phyloP scores from a whole-genome alignment of 2,797 vertebrate genomes.

The Allobates femoralis region DNA sequence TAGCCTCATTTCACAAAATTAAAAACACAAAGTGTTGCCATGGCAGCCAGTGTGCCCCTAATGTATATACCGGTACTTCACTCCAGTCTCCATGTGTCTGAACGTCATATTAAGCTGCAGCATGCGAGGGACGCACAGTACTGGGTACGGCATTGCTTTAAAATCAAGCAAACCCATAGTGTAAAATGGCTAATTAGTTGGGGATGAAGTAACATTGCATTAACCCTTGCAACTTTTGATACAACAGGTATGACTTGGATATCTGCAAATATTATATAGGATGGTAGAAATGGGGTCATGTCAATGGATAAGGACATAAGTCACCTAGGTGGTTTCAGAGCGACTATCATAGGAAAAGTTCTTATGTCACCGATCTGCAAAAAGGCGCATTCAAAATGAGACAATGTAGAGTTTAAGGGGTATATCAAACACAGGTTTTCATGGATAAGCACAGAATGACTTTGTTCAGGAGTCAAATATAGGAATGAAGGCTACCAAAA shows the following conservation, averaged over 20 bases:
- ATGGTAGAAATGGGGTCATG: not conserved
- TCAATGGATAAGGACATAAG: not conserved
- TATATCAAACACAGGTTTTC: too few relatives aligned
- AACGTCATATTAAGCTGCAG: slow-evolving; percentile 60
- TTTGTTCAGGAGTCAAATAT: too few relatives aligned
- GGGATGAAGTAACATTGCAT: not conserved
- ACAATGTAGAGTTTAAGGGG: too few relatives aligned
- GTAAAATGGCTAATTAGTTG: not conserved
- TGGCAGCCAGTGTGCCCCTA: slow-evolving; percentile 73
- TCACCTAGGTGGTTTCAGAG: not conserved
- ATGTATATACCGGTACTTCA: slow-evolving; percentile 66
- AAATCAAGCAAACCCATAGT: slow-evolving; percentile 28
- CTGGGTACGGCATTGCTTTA: not conserved
- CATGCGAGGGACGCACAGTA: slow-evolving; percentile 36
- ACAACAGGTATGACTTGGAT: not conserved
- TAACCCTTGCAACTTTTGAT: not conserved
- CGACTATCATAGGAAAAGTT: not conserved
- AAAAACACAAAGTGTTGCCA: slow-evolving; percentile 71
- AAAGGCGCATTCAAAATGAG: too few relatives aligned
- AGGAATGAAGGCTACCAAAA: too few relatives aligned
- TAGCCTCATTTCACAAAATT: slow-evolving; percentile 68
- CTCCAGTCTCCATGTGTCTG: slow-evolving; percentile 53
- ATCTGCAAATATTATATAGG: not conserved
- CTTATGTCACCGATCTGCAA: too few relatives aligned
- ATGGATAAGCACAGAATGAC: too few relatives aligned